phyloP scores from a whole-genome alignment of 2,113 vertebrate species.

The Emydocephalus ijimae region DNA sequence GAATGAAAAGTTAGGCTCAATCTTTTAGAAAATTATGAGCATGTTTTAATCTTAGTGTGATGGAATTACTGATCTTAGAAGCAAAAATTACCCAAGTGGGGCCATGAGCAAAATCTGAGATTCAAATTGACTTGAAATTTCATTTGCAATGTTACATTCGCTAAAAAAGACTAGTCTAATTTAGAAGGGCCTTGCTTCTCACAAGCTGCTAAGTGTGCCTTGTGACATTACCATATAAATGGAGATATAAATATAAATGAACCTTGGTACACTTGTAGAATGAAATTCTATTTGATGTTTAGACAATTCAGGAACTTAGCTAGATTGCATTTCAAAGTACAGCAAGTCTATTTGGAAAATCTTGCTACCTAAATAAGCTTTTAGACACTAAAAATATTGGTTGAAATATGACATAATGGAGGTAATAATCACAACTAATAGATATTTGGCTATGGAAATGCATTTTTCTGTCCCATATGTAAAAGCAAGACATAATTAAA shows the following conservation, averaged over 20 bases:
- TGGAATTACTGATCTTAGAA: neutral
- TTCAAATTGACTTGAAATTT: constrained; percentile 31
- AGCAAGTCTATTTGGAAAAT: constrained; percentile 38
- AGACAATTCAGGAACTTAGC: constrained; percentile 38
- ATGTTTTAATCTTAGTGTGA: constrained; percentile 18
- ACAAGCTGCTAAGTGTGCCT: neutral
- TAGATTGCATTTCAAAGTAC: constrained; percentile 30
- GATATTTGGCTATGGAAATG: constrained; percentile 5
- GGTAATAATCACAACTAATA: constrained; percentile 15
- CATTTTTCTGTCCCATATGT: neutral
- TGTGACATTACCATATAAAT: constrained; percentile 36
- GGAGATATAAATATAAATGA: constrained; percentile 49
- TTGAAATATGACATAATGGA: constrained; percentile 2
- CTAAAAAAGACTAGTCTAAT: constrained; percentile 36
- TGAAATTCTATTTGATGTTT: constrained; percentile 40
- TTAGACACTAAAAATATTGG: constrained; percentile 20
- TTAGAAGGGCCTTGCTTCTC: constrained; percentile 3
- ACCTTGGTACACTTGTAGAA: constrained; percentile 32
- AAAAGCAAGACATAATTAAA: constrained; percentile 20
- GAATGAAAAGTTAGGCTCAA: constrained; percentile 26
- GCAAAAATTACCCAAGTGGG: neutral
- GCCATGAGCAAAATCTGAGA: neutral
- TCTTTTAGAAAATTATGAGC: neutral
- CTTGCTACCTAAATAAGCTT: constrained; percentile 5
- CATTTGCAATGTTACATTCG: constrained; percentile 47